phyloP scores from a whole-genome alignment of 2,888 invertebrate genomes.

The Helleia helle region DNA sequence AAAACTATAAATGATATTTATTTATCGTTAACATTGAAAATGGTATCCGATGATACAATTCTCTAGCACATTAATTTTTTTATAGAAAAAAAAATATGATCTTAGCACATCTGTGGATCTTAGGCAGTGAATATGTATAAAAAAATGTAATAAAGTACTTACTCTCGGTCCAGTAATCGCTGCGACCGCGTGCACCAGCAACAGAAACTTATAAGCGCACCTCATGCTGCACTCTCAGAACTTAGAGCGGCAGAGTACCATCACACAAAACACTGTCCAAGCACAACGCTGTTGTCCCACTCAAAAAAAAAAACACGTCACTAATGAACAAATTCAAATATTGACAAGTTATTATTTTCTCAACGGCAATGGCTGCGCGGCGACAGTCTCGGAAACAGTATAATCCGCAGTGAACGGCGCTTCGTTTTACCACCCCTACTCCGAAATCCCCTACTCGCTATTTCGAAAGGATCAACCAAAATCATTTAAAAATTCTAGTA shows the following conservation, averaged over 20 bases:
- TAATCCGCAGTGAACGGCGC: slow-evolving; percentile 43
- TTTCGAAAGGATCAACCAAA: slow-evolving; percentile 65
- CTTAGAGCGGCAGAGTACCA: slow-evolving; percentile 61
- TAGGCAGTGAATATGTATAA: too few relatives aligned
- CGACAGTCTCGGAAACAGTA: slow-evolving; percentile 49
- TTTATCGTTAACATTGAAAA: too few relatives aligned
- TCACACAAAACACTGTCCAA: slow-evolving; percentile 48
- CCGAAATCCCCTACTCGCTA: slow-evolving; percentile 48
- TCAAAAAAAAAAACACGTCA: slow-evolving; percentile 34
- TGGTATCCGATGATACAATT: too few relatives aligned
- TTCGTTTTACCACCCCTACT: slow-evolving; percentile 70
- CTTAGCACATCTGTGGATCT: too few relatives aligned
- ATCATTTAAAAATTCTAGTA: slow-evolving; percentile 36
- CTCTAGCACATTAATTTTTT: too few relatives aligned
- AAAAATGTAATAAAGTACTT: slow-evolving; percentile 21
- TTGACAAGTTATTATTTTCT: slow-evolving; percentile 26
- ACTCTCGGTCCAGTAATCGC: slow-evolving; percentile 69
- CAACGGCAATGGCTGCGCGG: slow-evolving; percentile 43
- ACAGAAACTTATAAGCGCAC: slow-evolving; percentile 51
- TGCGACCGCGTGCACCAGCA: slow-evolving; percentile 63
- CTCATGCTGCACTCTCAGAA: slow-evolving; percentile 63
- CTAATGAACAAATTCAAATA: slow-evolving; percentile 25
- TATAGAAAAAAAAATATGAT: too few relatives aligned
- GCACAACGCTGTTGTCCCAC: slow-evolving; percentile 31
- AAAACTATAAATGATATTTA: too few relatives aligned